phyloP scores from a whole-genome alignment of 2,797 vertebrate genomes.

The Cryptoblepharus egeriae region DNA sequence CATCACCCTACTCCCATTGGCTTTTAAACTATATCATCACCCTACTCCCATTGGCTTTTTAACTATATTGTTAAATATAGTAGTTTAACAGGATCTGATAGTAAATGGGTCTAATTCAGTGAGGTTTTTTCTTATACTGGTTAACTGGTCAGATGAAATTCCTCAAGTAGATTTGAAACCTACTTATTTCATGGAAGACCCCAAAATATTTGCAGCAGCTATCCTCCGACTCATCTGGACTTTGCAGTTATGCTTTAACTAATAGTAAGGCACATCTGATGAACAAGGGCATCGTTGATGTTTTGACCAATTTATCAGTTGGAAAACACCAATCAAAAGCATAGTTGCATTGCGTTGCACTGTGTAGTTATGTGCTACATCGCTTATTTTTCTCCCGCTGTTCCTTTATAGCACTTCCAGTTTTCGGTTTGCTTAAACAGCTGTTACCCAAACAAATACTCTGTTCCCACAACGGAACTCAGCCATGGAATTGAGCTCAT shows the following conservation, averaged over 20 bases:
- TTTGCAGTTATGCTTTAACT: background rate
- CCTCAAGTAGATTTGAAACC: background rate
- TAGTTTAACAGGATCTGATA: too few species aligned
- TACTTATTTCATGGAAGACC: background rate
- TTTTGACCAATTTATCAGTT: background rate
- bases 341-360: background rate
- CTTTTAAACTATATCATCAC: too few species aligned
- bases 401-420: background rate
- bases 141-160: too few species aligned
- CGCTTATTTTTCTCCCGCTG: background rate
- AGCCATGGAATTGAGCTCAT: background rate
- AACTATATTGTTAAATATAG: too few species aligned
- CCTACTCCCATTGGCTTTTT: too few species aligned
- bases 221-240: background rate
- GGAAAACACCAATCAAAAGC: background rate
- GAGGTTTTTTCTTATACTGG: too few species aligned
- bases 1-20: too few species aligned
- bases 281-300: background rate
- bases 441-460: background rate
- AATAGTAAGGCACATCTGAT: background rate
- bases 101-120: too few species aligned
- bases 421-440: conserved; percentile 6
- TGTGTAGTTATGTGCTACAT: background rate
- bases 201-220: background rate
- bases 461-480: background rate